Evolutionary conservation across 2,888 invertebrate genomes (phyloP).

Genomic region (Dendrolimus houi): DNA sequence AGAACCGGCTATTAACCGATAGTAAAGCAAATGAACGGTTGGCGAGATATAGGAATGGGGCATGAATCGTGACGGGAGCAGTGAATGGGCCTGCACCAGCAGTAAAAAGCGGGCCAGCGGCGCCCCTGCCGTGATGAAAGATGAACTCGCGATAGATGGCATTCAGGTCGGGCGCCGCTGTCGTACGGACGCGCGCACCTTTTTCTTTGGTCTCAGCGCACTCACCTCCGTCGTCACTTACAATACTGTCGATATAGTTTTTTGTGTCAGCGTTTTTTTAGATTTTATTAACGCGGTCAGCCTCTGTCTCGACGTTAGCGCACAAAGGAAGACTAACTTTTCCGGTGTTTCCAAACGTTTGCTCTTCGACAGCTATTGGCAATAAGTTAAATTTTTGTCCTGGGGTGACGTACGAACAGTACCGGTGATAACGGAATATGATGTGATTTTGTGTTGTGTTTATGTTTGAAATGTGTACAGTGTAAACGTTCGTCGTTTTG

Average conservation of each 20-base stretch:
- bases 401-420: slow-evolving; percentile 43
- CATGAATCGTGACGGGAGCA: slow-evolving; percentile 16
- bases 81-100: slow-evolving; percentile 27
- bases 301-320: background rate
- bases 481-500: slow-evolving; percentile 37
- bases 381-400: slow-evolving; percentile 31
- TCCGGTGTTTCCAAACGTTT: slow-evolving; percentile 15
- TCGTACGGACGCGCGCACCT: slow-evolving; percentile 41
- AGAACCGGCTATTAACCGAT: no score
- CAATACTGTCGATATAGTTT: slow-evolving; percentile 35
- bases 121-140: slow-evolving; percentile 32
- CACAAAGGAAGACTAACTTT: slow-evolving; percentile 20
- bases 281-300: slow-evolving; percentile 19
- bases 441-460: slow-evolving; percentile 67
- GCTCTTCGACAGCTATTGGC: slow-evolving; percentile 20
- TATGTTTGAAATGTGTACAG: slow-evolving; percentile 57
- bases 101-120: slow-evolving; percentile 13
- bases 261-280: slow-evolving; percentile 33
- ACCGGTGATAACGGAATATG: slow-evolving; percentile 58
- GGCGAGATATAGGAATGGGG: background rate
- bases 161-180: slow-evolving; percentile 55
- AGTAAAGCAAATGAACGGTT: no score
- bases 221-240: slow-evolving; percentile 21
- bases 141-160: slow-evolving; percentile 43
- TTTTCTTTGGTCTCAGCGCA: slow-evolving; percentile 13